Evolutionary conservation across 2,888 invertebrate genomes (phyloP).

Genomic region (Hydropsyche betteni): DNA sequence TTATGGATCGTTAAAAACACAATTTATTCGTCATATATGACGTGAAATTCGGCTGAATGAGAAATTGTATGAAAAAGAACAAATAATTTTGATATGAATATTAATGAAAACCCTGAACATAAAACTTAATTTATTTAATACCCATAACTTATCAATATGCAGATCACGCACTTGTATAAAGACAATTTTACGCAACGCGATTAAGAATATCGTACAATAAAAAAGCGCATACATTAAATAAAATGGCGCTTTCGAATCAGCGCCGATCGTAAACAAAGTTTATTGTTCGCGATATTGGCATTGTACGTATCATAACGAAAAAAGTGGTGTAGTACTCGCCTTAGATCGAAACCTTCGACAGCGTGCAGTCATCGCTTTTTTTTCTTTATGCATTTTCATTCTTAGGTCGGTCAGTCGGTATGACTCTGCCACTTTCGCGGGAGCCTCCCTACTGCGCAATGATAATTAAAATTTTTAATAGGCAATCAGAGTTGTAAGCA

Average conservation of each 20-base stretch:
- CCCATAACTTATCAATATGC: too few relatives aligned
- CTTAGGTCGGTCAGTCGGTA: background rate
- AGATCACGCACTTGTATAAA: too few relatives aligned
- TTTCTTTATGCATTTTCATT: conserved; percentile 12
- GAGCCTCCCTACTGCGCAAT: conserved; percentile 46
- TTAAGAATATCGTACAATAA: background rate
- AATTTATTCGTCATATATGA: too few relatives aligned
- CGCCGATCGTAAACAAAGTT: conserved; percentile 11
- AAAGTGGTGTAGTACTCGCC: background rate
- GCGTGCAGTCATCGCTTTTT: conserved; percentile 9
- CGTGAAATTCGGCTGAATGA: too few relatives aligned
- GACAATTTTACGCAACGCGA: conserved; percentile 20
- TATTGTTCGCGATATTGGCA: conserved; percentile 22
- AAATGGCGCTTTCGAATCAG: conserved; percentile 27
- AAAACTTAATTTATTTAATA: too few relatives aligned
- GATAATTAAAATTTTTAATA: conserved; percentile 49
- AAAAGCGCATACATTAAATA: conserved; percentile 1
- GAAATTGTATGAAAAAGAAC: too few relatives aligned
- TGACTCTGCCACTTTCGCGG: conserved; percentile 38
- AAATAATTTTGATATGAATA: too few relatives aligned
- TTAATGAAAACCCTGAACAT: too few relatives aligned
- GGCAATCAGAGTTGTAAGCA: conserved; percentile 46
- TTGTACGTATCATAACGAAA: background rate
- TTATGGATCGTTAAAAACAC: too few relatives aligned
- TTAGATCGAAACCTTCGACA: conserved; percentile 20